Base-by-base conservation (phyloP, 2,888 invertebrate species). In the Pinctada fucata region DNA sequence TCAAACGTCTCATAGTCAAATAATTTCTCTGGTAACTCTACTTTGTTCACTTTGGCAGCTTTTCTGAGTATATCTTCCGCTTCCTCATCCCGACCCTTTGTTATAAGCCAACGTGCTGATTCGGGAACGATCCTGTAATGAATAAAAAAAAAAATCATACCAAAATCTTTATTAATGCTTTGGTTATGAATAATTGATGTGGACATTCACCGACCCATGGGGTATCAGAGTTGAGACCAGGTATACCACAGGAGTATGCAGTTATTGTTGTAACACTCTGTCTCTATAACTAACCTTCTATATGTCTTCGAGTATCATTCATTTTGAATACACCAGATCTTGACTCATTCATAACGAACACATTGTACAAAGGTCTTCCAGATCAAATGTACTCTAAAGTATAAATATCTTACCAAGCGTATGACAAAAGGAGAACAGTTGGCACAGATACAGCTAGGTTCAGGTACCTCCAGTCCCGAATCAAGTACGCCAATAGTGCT, bases 401-500 rank as follows among this genome's bases (percentile, higher is more conserved):
- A n/a, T n/a, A 31, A 31, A 31, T 31, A 31, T 31, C 76, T 72
- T 67, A 80, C 80, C 77, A 80, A 58, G 74, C 69, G 16, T 80
- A 80, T 8, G 63, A 48, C 10, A 80, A 64, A 49, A 77, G 78
- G 31, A 78, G 8, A 2, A 80, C 49, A 3, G 80, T 65, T 2
- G 80, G 80, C 16, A 78, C 47, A 16, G 80, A 78, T 45, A 74
- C 70, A 2, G 68, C 80, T 13, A 80, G 63, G 16, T 78, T 77
- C 1, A 80, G 72, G 49, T 80, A 71, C 16, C 72, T 52, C 90
- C 91, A 91, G 73, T 90, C 83, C 8, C 90, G 75, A 16, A 90
- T 81, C 3, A 82, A 75, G 78, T 87, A 91, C 13, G 88, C 91
- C 3, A 91, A 49, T 0, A 84, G 81, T 5, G 89, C 87, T 47